Evolutionary conservation across 1,140 invertebrate genomes (phyloP).

Genomic region (Neotoxoptera formosana): DNA sequence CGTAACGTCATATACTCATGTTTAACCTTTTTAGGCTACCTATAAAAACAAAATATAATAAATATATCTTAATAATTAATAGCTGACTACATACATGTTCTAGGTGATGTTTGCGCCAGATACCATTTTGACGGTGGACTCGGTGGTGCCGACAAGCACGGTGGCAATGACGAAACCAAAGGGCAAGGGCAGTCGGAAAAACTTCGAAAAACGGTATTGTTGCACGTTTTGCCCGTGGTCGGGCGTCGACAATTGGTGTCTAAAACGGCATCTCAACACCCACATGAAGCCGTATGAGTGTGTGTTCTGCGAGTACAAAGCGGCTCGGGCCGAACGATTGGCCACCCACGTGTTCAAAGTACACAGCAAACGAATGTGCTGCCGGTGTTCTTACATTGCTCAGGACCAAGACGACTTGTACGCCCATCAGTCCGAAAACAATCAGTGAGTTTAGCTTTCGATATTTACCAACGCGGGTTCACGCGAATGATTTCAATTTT

Average conservation of each 20-base stretch:
- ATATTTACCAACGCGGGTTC: no score
- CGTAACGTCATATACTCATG: not conserved
- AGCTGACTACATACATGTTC: no score
- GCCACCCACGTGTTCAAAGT: constrained; percentile 89
- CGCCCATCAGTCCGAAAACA: constrained; percentile 72
- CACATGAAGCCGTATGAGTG: constrained; percentile 91
- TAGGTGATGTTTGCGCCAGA: constrained; percentile 26
- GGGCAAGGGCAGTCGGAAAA: constrained; percentile 54
- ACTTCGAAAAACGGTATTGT: constrained; percentile 70
- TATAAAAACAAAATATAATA: not conserved
- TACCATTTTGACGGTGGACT: constrained; percentile 4
- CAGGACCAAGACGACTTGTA: constrained; percentile 80
- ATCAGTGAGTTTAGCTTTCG: constrained; percentile 64
- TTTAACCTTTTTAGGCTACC: not conserved
- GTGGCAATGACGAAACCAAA: not conserved
- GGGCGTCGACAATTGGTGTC: constrained; percentile 92
- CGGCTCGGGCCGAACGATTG: constrained; percentile 83
- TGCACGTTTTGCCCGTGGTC: constrained; percentile 90
- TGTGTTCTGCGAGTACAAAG: constrained; percentile 89
- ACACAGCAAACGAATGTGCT: constrained; percentile 88
- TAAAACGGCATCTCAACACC: constrained; percentile 89
- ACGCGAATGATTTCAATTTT: no score
- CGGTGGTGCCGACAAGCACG: not conserved
- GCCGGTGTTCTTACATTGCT: constrained; percentile 83
- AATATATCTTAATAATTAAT: not conserved